Percentiles rank a stretch among this genome's conserved stretches.
Conservation (phyloP, 2,797 vertebrate species). For the Trachops cirrhosus region DNA sequence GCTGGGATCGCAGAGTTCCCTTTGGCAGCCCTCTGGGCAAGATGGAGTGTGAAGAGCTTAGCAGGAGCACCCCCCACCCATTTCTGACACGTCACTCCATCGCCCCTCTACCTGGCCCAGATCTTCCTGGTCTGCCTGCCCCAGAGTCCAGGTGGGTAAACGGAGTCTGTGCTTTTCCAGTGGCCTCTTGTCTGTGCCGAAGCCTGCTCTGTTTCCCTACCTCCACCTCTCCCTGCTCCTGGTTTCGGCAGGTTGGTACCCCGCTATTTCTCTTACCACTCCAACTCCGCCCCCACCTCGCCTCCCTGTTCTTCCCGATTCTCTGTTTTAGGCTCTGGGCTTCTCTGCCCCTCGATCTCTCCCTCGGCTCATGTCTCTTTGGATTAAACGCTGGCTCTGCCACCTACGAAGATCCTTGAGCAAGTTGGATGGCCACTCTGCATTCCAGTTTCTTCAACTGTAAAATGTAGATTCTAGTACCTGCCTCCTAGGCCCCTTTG, state of each 20-base stretch:
- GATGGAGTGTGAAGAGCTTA: neutral
- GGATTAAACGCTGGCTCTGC: neutral
- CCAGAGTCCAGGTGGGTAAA: neutral
- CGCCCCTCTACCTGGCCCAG: neutral
- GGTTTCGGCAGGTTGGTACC: neutral
- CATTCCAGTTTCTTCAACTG: neutral
- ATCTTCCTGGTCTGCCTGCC: neutral
- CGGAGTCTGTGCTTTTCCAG: neutral
- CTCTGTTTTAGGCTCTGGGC: neutral
- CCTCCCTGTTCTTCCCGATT: neutral
- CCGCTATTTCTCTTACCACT: neutral
- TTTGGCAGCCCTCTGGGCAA: neutral
- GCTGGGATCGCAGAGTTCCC: neutral
- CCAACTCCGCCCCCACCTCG: fast-evolving
- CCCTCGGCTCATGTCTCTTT: neutral
- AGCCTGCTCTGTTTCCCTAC: neutral
- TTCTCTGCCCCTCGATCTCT: neutral
- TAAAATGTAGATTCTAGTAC: neutral
- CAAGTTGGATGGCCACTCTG: neutral
- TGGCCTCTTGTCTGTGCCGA: neutral
- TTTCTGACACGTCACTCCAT: neutral
- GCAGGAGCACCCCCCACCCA: neutral
- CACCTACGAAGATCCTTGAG: neutral
- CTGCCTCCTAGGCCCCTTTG: neutral
- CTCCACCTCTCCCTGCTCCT: neutral